phyloP scores from a whole-genome alignment of 2,113 vertebrate species.

The Corapipo altera region DNA sequence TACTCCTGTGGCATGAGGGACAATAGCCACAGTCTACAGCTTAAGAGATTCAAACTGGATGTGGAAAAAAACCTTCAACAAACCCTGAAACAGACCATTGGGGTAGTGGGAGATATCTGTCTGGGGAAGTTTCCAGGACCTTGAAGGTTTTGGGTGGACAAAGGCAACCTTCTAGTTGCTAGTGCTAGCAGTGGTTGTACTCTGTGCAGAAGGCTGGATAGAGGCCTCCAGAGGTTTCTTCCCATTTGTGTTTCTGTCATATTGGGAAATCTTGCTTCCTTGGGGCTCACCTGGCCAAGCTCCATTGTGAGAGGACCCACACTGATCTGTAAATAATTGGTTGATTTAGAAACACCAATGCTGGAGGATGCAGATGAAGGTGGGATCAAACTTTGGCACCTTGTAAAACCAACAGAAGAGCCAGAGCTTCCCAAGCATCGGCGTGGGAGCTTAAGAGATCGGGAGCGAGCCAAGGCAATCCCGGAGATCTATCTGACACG shows the following conservation, averaged over 20 bases:
- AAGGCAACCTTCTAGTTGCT: neutral
- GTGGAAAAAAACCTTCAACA: neutral
- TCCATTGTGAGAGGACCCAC: neutral
- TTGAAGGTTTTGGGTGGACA: neutral
- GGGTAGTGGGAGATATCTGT: neutral
- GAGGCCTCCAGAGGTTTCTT: neutral
- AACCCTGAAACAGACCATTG: neutral
- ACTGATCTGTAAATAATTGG: neutral
- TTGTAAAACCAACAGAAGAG: slow-evolving; percentile 96
- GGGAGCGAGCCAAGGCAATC: slow-evolving; percentile 95
- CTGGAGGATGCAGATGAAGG: slow-evolving; percentile 98
- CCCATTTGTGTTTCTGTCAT: neutral
- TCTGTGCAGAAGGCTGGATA: neutral
- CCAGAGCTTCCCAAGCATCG: slow-evolving; percentile 93
- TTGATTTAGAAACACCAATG: slow-evolving; percentile 90
- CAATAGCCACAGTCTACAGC: neutral
- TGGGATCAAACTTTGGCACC: slow-evolving; percentile 93
- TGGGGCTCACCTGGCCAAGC: neutral
- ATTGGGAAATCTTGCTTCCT: neutral
- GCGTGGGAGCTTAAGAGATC: slow-evolving; percentile 89
- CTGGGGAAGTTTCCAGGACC: neutral
- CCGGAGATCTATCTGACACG: slow-evolving; percentile 98
- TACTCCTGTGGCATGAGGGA: neutral
- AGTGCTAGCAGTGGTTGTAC: neutral
- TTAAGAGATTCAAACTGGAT: neutral